Evolutionary conservation across 2,797 vertebrate genomes (phyloP), one percentile per base, ranked within the genome.

Genomic region (Ateles fusciceps): DNA sequence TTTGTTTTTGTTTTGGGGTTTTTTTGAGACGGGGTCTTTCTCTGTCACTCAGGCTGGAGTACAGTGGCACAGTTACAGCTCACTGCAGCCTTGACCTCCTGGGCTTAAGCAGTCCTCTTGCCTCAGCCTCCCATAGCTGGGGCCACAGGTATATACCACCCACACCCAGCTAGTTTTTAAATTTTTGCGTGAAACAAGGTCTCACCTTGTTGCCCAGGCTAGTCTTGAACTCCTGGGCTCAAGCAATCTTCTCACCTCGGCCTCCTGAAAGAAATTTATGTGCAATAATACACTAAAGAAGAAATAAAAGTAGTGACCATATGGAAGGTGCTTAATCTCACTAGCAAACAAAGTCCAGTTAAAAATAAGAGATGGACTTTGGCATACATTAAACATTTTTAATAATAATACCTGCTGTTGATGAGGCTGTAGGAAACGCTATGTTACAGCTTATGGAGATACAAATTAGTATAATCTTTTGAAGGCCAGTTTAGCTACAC

Each of bases 311-410:
- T 64, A 71, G n/a, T 83, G 85, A 36, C 15, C 5, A 2, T 74
- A 36, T 76, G 30, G 10, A 81, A 90, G 39, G 87, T 96, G 21
- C 30, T 52, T 76, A 71, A 64, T 64, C 14, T 96, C 81, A 92
- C 17, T 52, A 92, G 52, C 71, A 93, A 92, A 92, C 72, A 96
- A 92, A n/a, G n/a, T 83, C 15, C 36, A 55, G 12, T 92, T 94
- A 95, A 96, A 92, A 95, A 87, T 86, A 94, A 86, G 48, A 76
- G 46, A 78, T 89, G 42, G 36, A 74, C 52, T 96, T 94, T 91
- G 74, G 30, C 15, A 97, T 95, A 96, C 93, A 80, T 52, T 91
- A 81, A 68, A 64, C 36, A 50, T 64, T n/a, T 64, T 59, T 30
- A n/a, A 68, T 15, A n/a, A 68, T 21, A 61, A 74, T 76, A 39